phyloP scores from a whole-genome alignment of 1,140 invertebrate genomes.

The Anthonomus grandis region DNA sequence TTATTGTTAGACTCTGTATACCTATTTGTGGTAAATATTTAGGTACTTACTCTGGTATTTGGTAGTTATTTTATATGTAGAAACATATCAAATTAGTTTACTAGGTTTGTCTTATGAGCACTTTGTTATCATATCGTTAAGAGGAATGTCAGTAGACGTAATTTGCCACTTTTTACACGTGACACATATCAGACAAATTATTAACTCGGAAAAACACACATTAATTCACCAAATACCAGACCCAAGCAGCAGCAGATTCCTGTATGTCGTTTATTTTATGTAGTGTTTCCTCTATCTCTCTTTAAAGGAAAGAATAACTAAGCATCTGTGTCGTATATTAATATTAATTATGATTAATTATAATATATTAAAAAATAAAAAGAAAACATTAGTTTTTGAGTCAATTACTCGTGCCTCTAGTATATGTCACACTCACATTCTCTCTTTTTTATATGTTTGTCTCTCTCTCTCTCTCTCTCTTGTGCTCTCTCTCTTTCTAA shows the following conservation, averaged over 20 bases:
- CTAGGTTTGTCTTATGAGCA: too few relatives aligned
- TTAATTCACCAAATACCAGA: conserved; percentile 31
- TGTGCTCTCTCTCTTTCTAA: neutral
- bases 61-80: conserved; percentile 1
- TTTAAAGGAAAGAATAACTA: conserved; percentile 31
- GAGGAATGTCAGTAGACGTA: too few relatives aligned
- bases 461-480: conserved; percentile 27
- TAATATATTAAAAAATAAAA: conserved; percentile 30
- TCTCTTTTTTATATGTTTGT: conserved; percentile 25
- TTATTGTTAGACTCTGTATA: conserved; percentile 37
- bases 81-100: too few relatives aligned
- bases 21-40: conserved; percentile 38
- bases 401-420: conserved; percentile 51
- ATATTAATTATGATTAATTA: conserved; percentile 20
- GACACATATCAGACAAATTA: neutral
- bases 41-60: conserved; percentile 22
- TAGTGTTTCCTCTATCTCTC: conserved; percentile 33
- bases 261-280: conserved; percentile 44
- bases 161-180: too few relatives aligned
- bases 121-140: too few relatives aligned
- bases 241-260: conserved; percentile 27
- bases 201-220: conserved; percentile 8
- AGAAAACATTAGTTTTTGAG: conserved; percentile 48
- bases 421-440: conserved; percentile 43
- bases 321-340: conserved; percentile 45